phyloP scores from a whole-genome alignment of 2,113 vertebrate species.

The Eptatretus burgeri region DNA sequence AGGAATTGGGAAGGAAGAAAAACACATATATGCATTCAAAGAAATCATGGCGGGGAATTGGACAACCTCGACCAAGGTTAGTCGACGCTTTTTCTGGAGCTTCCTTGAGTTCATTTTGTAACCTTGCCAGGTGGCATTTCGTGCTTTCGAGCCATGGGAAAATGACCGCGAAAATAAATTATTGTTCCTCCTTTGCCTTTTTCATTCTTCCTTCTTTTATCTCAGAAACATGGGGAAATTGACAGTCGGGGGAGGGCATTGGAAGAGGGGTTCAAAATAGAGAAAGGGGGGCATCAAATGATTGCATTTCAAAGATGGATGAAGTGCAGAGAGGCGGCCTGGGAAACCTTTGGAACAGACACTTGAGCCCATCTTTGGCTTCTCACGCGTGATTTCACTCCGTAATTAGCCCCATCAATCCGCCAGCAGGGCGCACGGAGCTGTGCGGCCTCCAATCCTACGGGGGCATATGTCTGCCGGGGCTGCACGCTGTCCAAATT shows the following conservation, averaged over 20 bases:
- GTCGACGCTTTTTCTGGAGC: neutral
- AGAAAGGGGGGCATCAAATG: slow-evolving; percentile 1
- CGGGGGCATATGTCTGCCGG: slow-evolving; percentile 3
- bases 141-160: neutral
- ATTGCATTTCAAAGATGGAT: slow-evolving; percentile 6
- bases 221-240: too few species aligned
- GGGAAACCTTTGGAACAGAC: slow-evolving; percentile 1
- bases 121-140: neutral
- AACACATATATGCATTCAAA: too few species aligned
- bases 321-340: slow-evolving; percentile 2
- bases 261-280: slow-evolving; percentile 1
- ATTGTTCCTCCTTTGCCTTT: too few species aligned
- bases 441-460: slow-evolving; percentile 1
- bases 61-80: neutral
- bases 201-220: too few species aligned
- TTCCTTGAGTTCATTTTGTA: neutral
- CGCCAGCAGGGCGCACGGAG: slow-evolving; percentile 5
- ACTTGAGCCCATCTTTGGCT: slow-evolving; percentile 6
- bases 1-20: too few species aligned
- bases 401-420: slow-evolving; percentile 7
- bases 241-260: neutral
- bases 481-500: neutral
- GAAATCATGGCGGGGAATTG: too few species aligned
- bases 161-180: neutral
- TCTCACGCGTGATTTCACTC: slow-evolving; percentile 5